A percentile compares a stretch with the other conserved stretches of the same genome.
Conservation (phyloP, 2,113 vertebrate species). For the Lichenostomus cassidix region DNA sequence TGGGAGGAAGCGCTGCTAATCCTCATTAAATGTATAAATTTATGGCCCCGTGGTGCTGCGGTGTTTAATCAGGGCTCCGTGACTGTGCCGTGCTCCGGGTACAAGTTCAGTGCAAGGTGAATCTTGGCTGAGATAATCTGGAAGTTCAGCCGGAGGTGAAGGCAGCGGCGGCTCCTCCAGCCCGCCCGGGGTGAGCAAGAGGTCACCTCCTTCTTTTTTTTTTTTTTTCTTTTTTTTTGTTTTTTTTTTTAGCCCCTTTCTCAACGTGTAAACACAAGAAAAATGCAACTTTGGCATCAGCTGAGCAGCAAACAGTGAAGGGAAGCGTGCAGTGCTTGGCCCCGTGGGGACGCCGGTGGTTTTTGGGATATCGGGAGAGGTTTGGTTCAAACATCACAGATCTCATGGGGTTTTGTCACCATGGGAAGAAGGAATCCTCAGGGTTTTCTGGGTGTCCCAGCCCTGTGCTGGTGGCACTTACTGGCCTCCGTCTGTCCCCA, state of each 20-base stretch:
- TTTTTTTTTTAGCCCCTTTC: constrained; percentile 28
- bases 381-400: not conserved
- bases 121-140: constrained; percentile 80
- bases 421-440: not conserved
- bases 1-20: constrained; percentile 64
- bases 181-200: constrained; percentile 70
- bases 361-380: accelerated
- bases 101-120: constrained; percentile 86
- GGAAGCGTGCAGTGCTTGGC: not conserved
- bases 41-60: constrained; percentile 61
- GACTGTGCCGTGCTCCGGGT: constrained; percentile 29
- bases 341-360: not conserved
- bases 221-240: not conserved
- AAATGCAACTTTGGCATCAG: constrained; percentile 64
- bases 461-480: not conserved
- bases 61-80: constrained; percentile 72
- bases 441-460: not conserved
- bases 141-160: constrained; percentile 87
- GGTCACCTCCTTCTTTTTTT: constrained; percentile 50
- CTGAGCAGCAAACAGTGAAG: not conserved
- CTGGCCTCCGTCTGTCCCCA: not conserved
- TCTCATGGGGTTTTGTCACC: accelerated
- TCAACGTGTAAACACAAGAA: constrained; percentile 68
- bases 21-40: constrained; percentile 56
- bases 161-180: constrained; percentile 74